phyloP scores from a whole-genome alignment of 2,797 vertebrate species.

The Enteromius fasciolatus region DNA sequence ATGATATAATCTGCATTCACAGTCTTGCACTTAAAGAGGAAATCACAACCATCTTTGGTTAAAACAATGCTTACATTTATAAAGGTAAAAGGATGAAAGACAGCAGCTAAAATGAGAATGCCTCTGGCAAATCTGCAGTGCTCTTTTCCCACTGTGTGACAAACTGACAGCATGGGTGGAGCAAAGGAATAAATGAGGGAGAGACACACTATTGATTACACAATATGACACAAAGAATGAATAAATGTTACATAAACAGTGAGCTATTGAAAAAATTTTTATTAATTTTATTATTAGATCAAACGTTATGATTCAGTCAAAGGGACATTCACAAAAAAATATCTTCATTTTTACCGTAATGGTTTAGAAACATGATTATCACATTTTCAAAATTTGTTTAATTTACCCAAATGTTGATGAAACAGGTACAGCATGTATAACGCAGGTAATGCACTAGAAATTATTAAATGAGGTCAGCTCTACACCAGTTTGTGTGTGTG shows the following conservation, averaged over 20 bases:
- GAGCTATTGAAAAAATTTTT: neutral
- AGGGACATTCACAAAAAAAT: neutral
- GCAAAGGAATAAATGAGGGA: neutral
- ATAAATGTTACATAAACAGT: neutral
- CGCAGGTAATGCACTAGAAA: neutral
- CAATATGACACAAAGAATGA: neutral
- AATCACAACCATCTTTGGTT: neutral
- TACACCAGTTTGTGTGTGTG: neutral
- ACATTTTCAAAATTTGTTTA: slow-evolving; percentile 15
- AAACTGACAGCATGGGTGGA: slow-evolving; percentile 39
- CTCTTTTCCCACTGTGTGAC: slow-evolving; percentile 27
- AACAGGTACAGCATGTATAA: neutral
- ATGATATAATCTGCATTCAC: neutral
- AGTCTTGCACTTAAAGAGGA: neutral
- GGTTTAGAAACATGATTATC: neutral
- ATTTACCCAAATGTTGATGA: neutral
- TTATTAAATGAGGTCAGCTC: neutral
- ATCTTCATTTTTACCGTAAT: neutral
- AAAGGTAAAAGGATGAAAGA: slow-evolving; percentile 19
- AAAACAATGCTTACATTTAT: slow-evolving; percentile 23
- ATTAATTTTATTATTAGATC: neutral
- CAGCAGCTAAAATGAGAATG: slow-evolving; percentile 27
- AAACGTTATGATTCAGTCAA: neutral
- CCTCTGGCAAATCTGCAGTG: slow-evolving; percentile 25
- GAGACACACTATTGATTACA: slow-evolving; percentile 6